Evolutionary conservation across 2,797 vertebrate genomes (phyloP), one percentile per base, ranked within the genome.

Genomic region (Neomorphus geoffroyi): DNA sequence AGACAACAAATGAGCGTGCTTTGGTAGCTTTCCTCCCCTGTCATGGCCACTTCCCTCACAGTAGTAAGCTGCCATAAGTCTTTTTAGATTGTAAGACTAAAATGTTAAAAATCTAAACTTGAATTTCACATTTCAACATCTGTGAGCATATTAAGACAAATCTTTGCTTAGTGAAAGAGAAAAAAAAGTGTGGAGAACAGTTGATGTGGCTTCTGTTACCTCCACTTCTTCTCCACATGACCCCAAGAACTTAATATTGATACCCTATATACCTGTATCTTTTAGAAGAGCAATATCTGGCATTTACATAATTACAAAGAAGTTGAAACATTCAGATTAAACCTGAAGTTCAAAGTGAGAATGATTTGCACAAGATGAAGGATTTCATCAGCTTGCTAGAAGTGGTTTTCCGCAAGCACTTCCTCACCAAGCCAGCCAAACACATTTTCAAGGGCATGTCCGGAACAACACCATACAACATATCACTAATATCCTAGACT

Each of bases 381-480:
- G 8, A 41, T n/a, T 78, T 77, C 1, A 0, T 7, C 33, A 62
- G 33, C 9, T 45, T 88, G 32, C 28, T 80, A 32, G 39, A 83
- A 74, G 53, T 0, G 1, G 14, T 80, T 71, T 80, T 50, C 46
- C 69, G n/a, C 37, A 69, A 89, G 22, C 19, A 23, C 24, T 92
- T 90, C 23, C 45, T 78, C 41, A 26, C 11, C 10, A 37, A 50
- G 18, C 22, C 7, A 2, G 60, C 9, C n/a, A 51, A 43, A 60
- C 24, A 28, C 28, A 28, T 57, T 56, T 58, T 39, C 17, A 46
- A 32, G 41, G 72, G 18, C 53, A 66, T 4, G 0, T 88, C 11
- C 33, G 2, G 10, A 79, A 62, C 27, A 65, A 16, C 27, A 35
- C 6, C 8, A 11, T 4, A 1, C 5, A 2, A 13, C 2, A 0